Evolutionary conservation across 2,113 vertebrate genomes (phyloP), one percentile per base, ranked within the genome.

Genomic region (Polyodon spathula): DNA sequence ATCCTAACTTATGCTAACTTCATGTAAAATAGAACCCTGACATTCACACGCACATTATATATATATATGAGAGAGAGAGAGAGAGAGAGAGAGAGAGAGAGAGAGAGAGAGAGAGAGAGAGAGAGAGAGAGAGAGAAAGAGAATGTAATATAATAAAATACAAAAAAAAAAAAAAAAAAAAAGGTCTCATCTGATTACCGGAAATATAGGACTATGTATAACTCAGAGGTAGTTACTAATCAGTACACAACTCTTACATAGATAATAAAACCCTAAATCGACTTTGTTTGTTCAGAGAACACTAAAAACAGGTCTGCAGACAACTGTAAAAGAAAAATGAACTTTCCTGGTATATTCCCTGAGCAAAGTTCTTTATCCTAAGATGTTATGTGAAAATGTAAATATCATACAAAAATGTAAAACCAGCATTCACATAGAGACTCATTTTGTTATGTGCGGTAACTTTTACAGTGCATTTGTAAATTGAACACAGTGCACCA

Each of bases 311-410:
- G 75, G 75, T 76, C 76, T 80, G 76, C 74, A 84, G 84, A 80
- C 77, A 73, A 77, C 82, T 84, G 86, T 78, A 91, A 92, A 90
- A 81, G 89, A 91, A 85, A 89, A 91, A 85, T 79, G 82, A 77
- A 88, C 85, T 85, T 76, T 87, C 80, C 86, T 89, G 89, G 88
- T 92, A 89, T 86, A 88, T 94, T 98, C 94, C 94, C 95, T 97
- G 96, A 97, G 96, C 90, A 91, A 88, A 93, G 88, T 90, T 94
- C 76, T 91, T 94, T 90, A 88, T 96, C 96, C 95, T 97, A 95
- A 97, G 95, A 83, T 86, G 88, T 88, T 87, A 85, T 90, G 83
- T 78, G 84, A 81, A 81, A 80, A 80, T 86, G 86, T 64, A 84
- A 72, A 81, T 83, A 72, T 73, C 62, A 73, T 79, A 81, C 40